These are phyloP conservation scores for Agrochola circellaris DNA, from an alignment of 2,888 invertebrate genomes.

Conservation along the genomic window DNA sequence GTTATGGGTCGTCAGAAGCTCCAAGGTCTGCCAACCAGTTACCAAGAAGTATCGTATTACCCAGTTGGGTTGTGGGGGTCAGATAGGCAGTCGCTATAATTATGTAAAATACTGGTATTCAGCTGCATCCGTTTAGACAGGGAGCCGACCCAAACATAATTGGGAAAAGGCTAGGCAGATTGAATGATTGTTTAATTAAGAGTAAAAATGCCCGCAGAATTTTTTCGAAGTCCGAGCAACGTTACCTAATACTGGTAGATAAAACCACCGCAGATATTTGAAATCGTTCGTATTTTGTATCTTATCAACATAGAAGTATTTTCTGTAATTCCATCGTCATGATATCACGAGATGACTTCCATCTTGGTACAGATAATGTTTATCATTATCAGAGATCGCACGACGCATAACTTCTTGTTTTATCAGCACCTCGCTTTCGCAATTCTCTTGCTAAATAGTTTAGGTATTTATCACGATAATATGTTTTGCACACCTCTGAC, in stretches of 20 bases:
- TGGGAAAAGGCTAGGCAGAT: no score
- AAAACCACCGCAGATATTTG: no score
- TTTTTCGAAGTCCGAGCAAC: background rate
- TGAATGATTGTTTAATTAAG: background rate
- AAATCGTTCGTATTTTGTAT: background rate
- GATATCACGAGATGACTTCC: constrained; percentile 31
- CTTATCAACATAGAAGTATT: constrained; percentile 7
- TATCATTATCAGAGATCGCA: constrained; percentile 29
- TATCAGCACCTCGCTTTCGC: constrained; percentile 15
- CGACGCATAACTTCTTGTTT: constrained; percentile 19
- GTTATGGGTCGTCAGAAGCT: no score
- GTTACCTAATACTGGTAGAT: no score
- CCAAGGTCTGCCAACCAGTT: no score
- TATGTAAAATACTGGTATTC: no score
- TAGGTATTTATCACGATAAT: background rate
- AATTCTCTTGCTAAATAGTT: constrained; percentile 14
- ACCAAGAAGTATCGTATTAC: no score
- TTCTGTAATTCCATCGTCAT: constrained; percentile 15
- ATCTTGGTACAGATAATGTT: constrained; percentile 34
- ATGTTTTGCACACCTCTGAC: background rate
- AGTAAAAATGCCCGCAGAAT: background rate
- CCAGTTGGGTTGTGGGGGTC: no score
- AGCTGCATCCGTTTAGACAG: no score
- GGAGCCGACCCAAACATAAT: no score
- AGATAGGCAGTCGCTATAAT: no score